phyloP scores from a whole-genome alignment of 2,113 vertebrate species.

The Brienomyrus longianalis region DNA sequence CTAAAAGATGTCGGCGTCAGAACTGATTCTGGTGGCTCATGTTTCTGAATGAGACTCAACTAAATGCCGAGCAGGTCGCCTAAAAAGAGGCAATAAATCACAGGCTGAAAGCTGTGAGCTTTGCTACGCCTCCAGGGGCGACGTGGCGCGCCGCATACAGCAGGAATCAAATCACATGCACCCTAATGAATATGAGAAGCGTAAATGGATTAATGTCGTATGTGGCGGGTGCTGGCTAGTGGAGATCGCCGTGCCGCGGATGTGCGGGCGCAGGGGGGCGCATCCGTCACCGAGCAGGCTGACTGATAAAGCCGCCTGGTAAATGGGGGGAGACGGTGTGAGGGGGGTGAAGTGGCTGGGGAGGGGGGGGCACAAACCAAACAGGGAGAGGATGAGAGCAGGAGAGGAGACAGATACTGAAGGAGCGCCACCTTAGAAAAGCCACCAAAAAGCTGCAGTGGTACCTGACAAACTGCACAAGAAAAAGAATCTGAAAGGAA shows the following conservation, averaged over 20 bases:
- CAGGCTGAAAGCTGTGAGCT: conserved; percentile 31
- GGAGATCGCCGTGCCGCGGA: conserved; percentile 15
- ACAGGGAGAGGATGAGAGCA: background rate
- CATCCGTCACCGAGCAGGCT: conserved; percentile 14
- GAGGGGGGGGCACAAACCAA: background rate
- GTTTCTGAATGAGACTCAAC: conserved; percentile 43
- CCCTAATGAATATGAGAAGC: conserved; percentile 27
- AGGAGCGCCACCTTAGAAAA: no score
- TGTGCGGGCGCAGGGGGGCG: background rate
- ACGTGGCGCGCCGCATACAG: background rate
- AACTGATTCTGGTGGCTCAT: conserved; percentile 33
- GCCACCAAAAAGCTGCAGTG: background rate
- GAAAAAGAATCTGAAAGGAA: background rate
- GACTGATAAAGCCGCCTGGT: conserved; percentile 9
- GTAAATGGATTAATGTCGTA: conserved; percentile 28
- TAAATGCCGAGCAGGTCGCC: conserved; percentile 45
- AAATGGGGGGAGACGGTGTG: background rate
- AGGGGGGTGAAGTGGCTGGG: background rate
- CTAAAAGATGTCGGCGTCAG: conserved; percentile 31
- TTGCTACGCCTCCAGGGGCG: conserved; percentile 43
- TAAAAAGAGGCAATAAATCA: conserved; percentile 47
- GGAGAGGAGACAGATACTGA: background rate
- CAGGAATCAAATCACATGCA: conserved; percentile 23
- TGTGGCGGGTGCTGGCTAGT: conserved; percentile 12
- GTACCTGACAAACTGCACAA: background rate